Evolutionary conservation across 2,888 invertebrate species (phyloP), one percentile per base, ranked within the genome.

Genomic region (Eurytoma adleriae): DNA sequence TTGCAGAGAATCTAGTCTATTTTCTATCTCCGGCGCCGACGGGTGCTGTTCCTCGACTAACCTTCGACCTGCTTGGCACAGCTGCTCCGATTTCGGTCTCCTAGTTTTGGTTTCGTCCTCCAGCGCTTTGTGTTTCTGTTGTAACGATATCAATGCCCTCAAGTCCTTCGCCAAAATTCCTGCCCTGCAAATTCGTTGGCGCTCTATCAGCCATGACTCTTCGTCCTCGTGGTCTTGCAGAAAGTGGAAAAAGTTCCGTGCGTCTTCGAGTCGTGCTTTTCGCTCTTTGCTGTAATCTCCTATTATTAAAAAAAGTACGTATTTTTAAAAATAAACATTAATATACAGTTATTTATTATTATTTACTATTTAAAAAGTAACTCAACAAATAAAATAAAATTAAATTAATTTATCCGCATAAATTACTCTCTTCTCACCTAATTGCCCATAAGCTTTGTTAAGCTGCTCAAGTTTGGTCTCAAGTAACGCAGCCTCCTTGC

Each of bases 181-280:
- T 0, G 98, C 95, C 88, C 96, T 96, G 89, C 98, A 98, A 82
- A 98, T 96, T 5, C 97, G 93, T 89, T 98, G 97, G 89, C 98
- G 98, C 89, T 99, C 99, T 0, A 96, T 94, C 75, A 99, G 93
- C 99, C 99, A 99, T 0, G 97, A 95, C 92, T 99, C 98, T 91
- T 99, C 99, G 87, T 99, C 99, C 86, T 99, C 99, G 86, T 98
- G 96, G 89, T 99, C 99, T 91, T 98, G 98, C 79, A 98, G 92
- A 91, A 99, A 98, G 91, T 98, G 98, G 92, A 96, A 98, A 87
- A 98, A 96, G 88, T 97, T 96, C 80, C 98, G 93, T 0, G 98
- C 97, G 87, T 98, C 98, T 90, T 99, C 98, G 16, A 99, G 92
- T 16, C 96, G 93, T 0, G 94, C 95, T 83, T 97, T 95, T 10